Percentiles rank a stretch among this genome's conserved stretches.
Conservation (phyloP, 2,113 vertebrate species). For the Catharus minimus region DNA sequence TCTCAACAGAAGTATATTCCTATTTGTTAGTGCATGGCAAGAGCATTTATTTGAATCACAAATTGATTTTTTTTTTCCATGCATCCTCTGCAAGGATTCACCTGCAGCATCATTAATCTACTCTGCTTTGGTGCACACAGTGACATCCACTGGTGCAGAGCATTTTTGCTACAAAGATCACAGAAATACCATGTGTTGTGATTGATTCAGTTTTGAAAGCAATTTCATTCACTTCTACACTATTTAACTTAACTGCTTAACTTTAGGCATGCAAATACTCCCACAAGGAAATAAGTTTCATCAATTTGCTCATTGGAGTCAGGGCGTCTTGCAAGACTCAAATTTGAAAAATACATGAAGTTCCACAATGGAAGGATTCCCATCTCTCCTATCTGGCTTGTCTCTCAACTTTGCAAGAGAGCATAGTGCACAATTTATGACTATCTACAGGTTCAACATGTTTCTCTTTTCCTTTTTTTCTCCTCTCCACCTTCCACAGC, state of each 20-base stretch:
- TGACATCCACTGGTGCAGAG: conserved; percentile 46
- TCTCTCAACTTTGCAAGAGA: background rate
- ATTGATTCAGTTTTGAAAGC: conserved; percentile 5
- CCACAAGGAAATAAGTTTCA: background rate
- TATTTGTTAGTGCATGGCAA: background rate
- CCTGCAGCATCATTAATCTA: background rate
- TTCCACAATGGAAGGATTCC: background rate
- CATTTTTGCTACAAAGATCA: background rate
- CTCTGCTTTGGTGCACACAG: background rate
- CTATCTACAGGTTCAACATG: background rate
- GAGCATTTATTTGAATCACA: background rate
- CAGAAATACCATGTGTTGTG: background rate
- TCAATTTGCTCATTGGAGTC: background rate
- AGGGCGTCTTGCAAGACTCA: background rate
- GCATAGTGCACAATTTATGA: background rate
- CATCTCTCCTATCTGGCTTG: background rate
- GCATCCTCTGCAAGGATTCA: background rate
- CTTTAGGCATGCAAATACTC: background rate
- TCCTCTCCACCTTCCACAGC: background rate
- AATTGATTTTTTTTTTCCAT: background rate
- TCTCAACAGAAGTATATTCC: background rate
- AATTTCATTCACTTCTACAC: background rate
- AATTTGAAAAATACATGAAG: background rate
- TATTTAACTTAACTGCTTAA: background rate
- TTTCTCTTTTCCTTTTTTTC: background rate